Evolutionary conservation across 1,140 invertebrate species (phyloP), one percentile per base, ranked within the genome.

Genomic region (Camponotus vicinus): DNA sequence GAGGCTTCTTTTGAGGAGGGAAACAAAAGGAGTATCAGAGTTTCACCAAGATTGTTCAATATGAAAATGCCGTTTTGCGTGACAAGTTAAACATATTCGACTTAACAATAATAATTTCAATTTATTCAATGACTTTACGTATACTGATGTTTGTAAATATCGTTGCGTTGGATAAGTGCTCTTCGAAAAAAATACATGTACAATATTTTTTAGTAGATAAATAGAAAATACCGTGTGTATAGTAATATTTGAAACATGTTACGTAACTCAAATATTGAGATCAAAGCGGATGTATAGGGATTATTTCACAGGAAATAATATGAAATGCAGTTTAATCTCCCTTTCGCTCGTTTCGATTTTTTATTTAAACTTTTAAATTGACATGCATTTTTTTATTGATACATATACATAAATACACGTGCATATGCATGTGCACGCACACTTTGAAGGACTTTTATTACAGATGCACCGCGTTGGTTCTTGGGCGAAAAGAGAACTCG

Each of bases 1-100:
- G 11, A 40, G 69, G 67, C 27, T 73, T 75, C 55, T 57, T 83
- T 83, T 83, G 79, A 83, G 6, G 49, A 75, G 49, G 21, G 63
- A 13, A 75, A 34, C 40, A 67, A 73, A 82, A 73, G 27, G 55
- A 18, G 18, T 73, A 59, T 82, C 67, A 34, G 52, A 57, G 32
- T 32, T 42, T 63, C 42, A 49, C 57, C 32, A 21, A 61, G 69
- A 83, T 75, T 83, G 75, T 40, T 13, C 57, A 83, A 83, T 83
- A 83, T 75, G n/a, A 18, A 55, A 75, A 45, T 37, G 11, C 11
- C 61, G 27, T 49, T 9, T n/a, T 52, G 40, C n/a, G 37, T 32
- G 40, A 73, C 18, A 40, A 75, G 55, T 83, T 82, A 73, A 82
- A 61, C 55, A 73, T 40, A 61, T 61, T 73, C 42, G 55, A 61